Conservation (phyloP, 2,888 invertebrate genomes). For the Dolichomitus sp. region DNA sequence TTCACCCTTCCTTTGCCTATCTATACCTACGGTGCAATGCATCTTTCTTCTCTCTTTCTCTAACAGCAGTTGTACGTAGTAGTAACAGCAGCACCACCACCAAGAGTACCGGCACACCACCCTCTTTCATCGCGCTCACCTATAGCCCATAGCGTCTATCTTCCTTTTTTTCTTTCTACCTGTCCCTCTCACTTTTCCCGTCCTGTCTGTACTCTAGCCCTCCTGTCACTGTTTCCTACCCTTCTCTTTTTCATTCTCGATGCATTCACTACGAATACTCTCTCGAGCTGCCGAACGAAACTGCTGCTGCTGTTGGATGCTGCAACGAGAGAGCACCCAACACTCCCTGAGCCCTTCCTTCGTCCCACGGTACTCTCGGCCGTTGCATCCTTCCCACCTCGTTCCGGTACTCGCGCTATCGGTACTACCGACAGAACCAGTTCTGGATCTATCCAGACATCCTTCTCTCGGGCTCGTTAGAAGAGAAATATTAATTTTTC, state of each 20-base stretch:
- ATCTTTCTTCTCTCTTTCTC: slow-evolving; percentile 61
- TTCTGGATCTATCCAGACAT: not conserved
- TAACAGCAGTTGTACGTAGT: slow-evolving; percentile 6
- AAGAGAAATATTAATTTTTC: not conserved
- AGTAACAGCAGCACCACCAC: slow-evolving; percentile 32
- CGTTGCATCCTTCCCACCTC: slow-evolving; percentile 63
- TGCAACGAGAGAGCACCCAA: slow-evolving; percentile 46
- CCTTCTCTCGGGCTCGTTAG: not conserved
- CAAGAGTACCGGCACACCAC: slow-evolving; percentile 60
- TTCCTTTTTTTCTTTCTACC: slow-evolving; percentile 49
- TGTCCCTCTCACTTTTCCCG: slow-evolving; percentile 44
- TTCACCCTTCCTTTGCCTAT: slow-evolving; percentile 57
- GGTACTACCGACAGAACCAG: slow-evolving; percentile 26
- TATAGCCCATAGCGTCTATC: slow-evolving; percentile 63
- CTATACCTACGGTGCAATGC: slow-evolving; percentile 62
- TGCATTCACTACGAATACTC: slow-evolving; percentile 63
- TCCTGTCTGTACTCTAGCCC: slow-evolving; percentile 52
- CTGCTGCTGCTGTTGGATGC: slow-evolving; percentile 19
- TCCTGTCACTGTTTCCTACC: slow-evolving; percentile 77
- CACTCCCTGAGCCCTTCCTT: slow-evolving; percentile 41
- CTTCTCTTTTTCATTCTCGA: slow-evolving; percentile 65
- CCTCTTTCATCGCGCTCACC: slow-evolving; percentile 63
- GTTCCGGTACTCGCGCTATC: slow-evolving; percentile 36
- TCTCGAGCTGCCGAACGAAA: slow-evolving; percentile 49
- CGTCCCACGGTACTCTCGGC: not conserved